These are phyloP conservation scores for Lithophane leautieri DNA, from an alignment of 2,888 invertebrate genomes.

Conservation along the genomic window DNA sequence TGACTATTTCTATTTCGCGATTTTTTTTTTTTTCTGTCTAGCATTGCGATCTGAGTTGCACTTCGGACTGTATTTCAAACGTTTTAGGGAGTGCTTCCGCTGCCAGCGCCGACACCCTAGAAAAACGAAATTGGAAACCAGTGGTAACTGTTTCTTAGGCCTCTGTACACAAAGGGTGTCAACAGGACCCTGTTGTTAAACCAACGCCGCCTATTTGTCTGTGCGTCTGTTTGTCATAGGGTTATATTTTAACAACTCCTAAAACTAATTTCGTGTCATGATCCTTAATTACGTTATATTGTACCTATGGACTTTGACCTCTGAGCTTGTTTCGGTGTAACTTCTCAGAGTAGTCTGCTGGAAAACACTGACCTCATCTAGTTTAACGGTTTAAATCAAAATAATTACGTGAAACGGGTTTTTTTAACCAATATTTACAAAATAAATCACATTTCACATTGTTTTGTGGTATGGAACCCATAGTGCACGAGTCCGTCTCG, in stretches of 20 bases:
- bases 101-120: slow-evolving; percentile 3
- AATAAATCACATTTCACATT: neutral
- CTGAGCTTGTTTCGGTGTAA: neutral
- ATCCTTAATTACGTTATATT: neutral
- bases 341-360: neutral
- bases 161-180: neutral
- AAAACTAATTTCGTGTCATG: neutral
- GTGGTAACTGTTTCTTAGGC: slow-evolving; percentile 25
- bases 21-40: slow-evolving; percentile 27
- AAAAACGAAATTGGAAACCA: neutral
- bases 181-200: neutral
- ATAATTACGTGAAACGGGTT: neutral
- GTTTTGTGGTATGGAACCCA: neutral
- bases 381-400: too few relatives aligned
- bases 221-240: neutral
- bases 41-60: slow-evolving; percentile 28
- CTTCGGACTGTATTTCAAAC: slow-evolving; percentile 31
- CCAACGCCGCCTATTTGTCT: neutral
- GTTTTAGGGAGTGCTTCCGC: slow-evolving; percentile 35
- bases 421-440: neutral
- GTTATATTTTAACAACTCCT: neutral
- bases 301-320: neutral
- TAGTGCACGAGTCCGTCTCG: neutral
- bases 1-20: neutral
- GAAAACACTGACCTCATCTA: neutral